A percentile compares a stretch with the other conserved stretches of the same genome.
Evolutionary conservation across 2,888 invertebrate species (phyloP).

Genomic region (Cephus sareptanus): DNA sequence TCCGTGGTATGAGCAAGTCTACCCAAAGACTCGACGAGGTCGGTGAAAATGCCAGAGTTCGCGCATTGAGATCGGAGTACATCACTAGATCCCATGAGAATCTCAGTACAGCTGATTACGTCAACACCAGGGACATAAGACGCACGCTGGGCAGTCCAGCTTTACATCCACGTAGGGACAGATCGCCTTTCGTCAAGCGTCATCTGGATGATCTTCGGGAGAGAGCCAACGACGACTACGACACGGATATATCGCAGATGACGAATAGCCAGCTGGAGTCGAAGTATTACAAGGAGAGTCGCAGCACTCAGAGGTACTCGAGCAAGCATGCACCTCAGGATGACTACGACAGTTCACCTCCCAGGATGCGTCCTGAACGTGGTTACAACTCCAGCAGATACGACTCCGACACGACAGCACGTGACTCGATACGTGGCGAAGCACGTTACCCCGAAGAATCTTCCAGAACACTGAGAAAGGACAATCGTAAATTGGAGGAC

Average conservation of each 20-base stretch:
- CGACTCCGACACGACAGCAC: constrained; percentile 60
- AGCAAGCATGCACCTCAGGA: constrained; percentile 51
- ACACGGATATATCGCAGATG: constrained; percentile 61
- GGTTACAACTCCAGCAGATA: constrained; percentile 59
- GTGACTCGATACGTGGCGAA: constrained; percentile 54
- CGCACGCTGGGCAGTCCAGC: constrained; percentile 34
- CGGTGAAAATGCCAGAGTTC: constrained; percentile 46
- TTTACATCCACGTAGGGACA: constrained; percentile 42
- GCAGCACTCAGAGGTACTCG: constrained; percentile 52
- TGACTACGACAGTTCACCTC: constrained; percentile 61
- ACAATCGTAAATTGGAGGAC: constrained; percentile 48
- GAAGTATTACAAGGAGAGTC: constrained; percentile 48
- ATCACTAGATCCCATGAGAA: constrained; percentile 60
- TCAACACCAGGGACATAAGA: constrained; percentile 58
- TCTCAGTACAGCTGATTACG: constrained; percentile 51
- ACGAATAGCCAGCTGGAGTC: constrained; percentile 59
- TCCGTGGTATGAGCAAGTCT: constrained; percentile 59
- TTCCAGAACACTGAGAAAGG: constrained; percentile 43
- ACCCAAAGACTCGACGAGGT: constrained; percentile 59
- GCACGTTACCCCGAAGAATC: constrained; percentile 44
- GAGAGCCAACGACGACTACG: constrained; percentile 59
- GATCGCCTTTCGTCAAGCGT: constrained; percentile 43
- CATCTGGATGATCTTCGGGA: constrained; percentile 49
- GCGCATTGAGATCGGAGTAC: constrained; percentile 51
- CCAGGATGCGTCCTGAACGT: constrained; percentile 45